Evolutionary conservation across 2,797 vertebrate species (phyloP), one percentile per base, ranked within the genome.

Genomic region (Myiotriccus ornatus): DNA sequence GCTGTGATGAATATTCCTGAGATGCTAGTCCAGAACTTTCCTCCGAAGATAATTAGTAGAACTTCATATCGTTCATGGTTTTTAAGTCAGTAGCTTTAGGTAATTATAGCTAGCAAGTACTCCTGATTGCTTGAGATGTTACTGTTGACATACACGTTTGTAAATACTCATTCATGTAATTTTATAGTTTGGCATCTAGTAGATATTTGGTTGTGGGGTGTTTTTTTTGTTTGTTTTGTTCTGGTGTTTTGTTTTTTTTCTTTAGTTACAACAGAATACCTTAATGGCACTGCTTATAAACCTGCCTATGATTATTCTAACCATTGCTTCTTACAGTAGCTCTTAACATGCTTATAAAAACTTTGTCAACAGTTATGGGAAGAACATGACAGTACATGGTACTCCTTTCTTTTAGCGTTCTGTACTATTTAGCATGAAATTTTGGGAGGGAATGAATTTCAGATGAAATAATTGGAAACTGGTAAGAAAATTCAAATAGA

Each of bases 11-110:
- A 73, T 93, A 32, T 43, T 81, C 69, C 6, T 7, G 62, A 88
- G 76, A 57, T 57, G 11, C 28, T 88, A 64, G 62, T 78, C 35
- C 55, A 86, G 57, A 68, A 47, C 65, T 90, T 94, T 88, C 53
- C 80, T 70, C 30, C 9, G 14, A n/a, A 78, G 10, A 19, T 53
- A 78, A 65, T 93, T 86, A 53, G 30, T 59, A 71, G 49, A 65
- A 65, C 57, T 14, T 24, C 78, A 35, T 23, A 34, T 71, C 71
- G 20, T 74, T 87, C 37, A 44, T 0, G 0, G 16, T 47, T 84
- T 56, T 62, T 50, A 81, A 79, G 63, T 78, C 43, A 44, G 55
- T 69, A 84, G 30, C n/a, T 93, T 87, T 86, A 25, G 28, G 57
- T 84, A 90, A 63, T 86, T 84, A 35, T 18, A 65, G 35, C 21